These are phyloP conservation scores for Drepanosiphum platanoidis DNA, from an alignment of 2,888 invertebrate genomes.

Conservation along the genomic window DNA sequence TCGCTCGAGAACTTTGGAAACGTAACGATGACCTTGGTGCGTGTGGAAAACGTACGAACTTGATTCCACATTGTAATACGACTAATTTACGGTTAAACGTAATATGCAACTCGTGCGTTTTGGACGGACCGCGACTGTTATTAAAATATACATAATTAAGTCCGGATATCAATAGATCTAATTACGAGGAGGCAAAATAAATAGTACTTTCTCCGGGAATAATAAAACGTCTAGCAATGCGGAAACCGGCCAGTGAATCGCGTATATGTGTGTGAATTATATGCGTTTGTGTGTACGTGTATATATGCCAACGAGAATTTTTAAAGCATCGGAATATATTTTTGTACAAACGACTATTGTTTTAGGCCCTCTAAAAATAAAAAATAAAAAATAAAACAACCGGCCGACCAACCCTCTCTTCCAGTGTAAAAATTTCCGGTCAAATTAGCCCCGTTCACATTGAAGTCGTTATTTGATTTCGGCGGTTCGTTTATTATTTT, in stretches of 20 bases:
- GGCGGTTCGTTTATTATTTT: slow-evolving; percentile 55
- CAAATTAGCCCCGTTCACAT: slow-evolving; percentile 58
- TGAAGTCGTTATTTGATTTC: slow-evolving; percentile 43
- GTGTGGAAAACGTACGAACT: slow-evolving; percentile 6
- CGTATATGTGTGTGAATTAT: background rate
- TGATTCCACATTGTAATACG: background rate
- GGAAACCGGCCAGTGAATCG: slow-evolving; percentile 51
- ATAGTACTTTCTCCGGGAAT: slow-evolving; percentile 38
- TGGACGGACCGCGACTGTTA: background rate
- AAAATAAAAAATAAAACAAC: slow-evolving; percentile 15
- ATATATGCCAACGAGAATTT: slow-evolving; percentile 43
- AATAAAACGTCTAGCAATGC: slow-evolving; percentile 60
- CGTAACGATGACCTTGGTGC: slow-evolving; percentile 11
- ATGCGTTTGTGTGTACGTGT: background rate
- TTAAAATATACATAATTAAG: slow-evolving; percentile 42
- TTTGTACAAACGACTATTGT: slow-evolving; percentile 48
- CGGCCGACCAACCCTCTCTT: slow-evolving; percentile 37
- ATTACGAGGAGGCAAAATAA: slow-evolving; percentile 32
- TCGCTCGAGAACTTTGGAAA: background rate
- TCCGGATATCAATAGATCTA: slow-evolving; percentile 52
- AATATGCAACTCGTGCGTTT: background rate
- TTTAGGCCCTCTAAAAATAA: slow-evolving; percentile 41
- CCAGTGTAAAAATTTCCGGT: slow-evolving; percentile 41
- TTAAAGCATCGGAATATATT: slow-evolving; percentile 29
- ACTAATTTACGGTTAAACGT: background rate